Base-by-base conservation (phyloP, 2,113 vertebrate genomes). In the Tachycineta bicolor region DNA sequence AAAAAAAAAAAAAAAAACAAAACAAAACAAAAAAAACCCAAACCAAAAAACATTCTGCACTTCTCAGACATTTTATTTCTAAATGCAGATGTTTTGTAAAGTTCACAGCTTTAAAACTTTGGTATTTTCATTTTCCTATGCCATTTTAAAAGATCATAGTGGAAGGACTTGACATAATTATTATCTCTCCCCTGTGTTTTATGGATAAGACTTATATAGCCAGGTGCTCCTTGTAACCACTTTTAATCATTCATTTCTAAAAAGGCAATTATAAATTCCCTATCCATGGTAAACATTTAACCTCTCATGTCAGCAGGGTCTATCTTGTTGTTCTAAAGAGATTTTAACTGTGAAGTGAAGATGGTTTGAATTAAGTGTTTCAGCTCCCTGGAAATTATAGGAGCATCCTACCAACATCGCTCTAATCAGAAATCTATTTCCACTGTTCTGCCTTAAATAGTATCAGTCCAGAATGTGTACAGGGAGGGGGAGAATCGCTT, bases 361-460 rank as follows among this genome's bases (percentile, higher is more conserved):
- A 83, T 58, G 52, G 58, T 80, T 92, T 83, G 67, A 83, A 95
- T 84, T 97, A 81, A 96, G 58, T 84, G 67, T 68, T 96, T 97
- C 83, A 93, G 64, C 62, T 76, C 95, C 94, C 95, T 94, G 33
- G 70, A 94, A 97, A 95, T 43, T 65, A 89, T 91, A 63, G 71
- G 64, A 91, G 88, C 77, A 95, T 84, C 44, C 92, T 79, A 73
- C 59, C 39, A 83, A 41, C 14, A 68, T 84, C 86, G 85, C 90
- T 73, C 82, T 96, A 87, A 89, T 95, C 90, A 55, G 76, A 85
- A 82, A 59, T 71, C 90, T 68, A 68, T 87, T 95, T 95, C 75
- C 83, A 94, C 83, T 96, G 74, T 83, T 94, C 71, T 95, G 47
- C 83, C 89, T 97, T 96, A 97, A 98, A 97, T 94, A 97, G 94